These are phyloP conservation scores for Drosophila yakuba DNA, from an alignment of 1,140 invertebrate species.

Conservation along the genomic window DNA sequence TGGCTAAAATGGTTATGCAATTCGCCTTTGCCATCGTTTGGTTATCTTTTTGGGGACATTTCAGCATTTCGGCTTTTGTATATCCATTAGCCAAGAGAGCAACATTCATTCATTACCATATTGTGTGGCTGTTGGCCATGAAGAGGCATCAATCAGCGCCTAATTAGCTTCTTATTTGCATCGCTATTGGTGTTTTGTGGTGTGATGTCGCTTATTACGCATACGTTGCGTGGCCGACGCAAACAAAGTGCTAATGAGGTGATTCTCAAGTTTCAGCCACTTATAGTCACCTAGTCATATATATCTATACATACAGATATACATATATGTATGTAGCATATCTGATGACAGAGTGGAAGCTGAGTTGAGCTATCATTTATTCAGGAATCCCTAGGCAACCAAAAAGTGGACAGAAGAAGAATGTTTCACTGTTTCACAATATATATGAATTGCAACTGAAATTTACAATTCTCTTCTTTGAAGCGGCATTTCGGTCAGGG, in stretches of 20 bases:
- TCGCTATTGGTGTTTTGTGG: slow-evolving; percentile 14
- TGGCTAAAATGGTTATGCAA: slow-evolving; percentile 9
- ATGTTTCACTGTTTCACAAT: neutral
- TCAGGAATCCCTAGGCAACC: slow-evolving; percentile 19
- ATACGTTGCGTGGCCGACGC: slow-evolving; percentile 28
- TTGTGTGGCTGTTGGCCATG: slow-evolving; percentile 11
- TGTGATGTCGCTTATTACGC: slow-evolving; percentile 40
- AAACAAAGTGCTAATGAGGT: slow-evolving; percentile 54
- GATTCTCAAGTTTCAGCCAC: slow-evolving; percentile 42
- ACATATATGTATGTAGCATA: neutral
- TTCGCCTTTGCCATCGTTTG: neutral
- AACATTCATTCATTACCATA: slow-evolving; percentile 34
- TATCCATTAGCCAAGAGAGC: neutral
- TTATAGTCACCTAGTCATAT: too few species aligned
- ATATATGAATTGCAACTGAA: slow-evolving; percentile 45
- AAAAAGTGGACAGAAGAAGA: slow-evolving; percentile 1
- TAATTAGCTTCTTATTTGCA: slow-evolving; percentile 57
- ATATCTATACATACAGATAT: too few species aligned
- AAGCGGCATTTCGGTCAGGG: neutral
- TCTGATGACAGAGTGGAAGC: slow-evolving; percentile 14
- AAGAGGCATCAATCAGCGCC: slow-evolving; percentile 45
- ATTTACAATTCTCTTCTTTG: slow-evolving; percentile 28
- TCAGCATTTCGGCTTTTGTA: neutral
- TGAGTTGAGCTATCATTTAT: slow-evolving; percentile 37
- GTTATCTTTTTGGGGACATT: slow-evolving; percentile 3